Base-by-base conservation (phyloP, 2,888 invertebrate genomes). In the Eristalis tenax region DNA sequence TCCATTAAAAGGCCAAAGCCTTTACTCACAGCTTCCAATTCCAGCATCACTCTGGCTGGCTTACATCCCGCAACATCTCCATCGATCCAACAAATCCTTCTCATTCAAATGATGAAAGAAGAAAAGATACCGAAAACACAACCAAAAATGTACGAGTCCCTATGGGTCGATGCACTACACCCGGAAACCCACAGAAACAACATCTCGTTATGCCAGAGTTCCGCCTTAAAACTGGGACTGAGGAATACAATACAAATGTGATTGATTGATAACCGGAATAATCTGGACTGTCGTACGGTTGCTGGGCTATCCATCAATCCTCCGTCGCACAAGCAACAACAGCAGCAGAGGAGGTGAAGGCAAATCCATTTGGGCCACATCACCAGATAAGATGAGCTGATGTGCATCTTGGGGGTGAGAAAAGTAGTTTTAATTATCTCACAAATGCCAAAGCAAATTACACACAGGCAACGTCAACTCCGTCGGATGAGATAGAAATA, bases 241-340 rank as follows among this genome's bases (percentile, higher is more conserved):
- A n/a, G n/a, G n/a, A 76, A 8, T 68, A 59, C 61, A 68, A 76
- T 32, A 26, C 61, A 61, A 68, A 68, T 59, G 43, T 76, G 76
- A 76, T 76, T 76, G 76, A 68, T 76, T 76, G 76, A 68, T 68
- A 68, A 61, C 61, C 50, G 18, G 50, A n/a, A n/a, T 50, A 18
- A n/a, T 18, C 6, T 18, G 1, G n/a, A 50, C 50, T 18, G 50
- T 18, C n/a, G 18, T 8, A 18, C 8, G 18, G 18, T 50, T 50
- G 50, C n/a, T 50, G n/a, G 15, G 43, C 6, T 5, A 43, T n/a
- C 18, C 50, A 50, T 18, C 50, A 18, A 18, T 18, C 8, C 4
- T 1, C 18, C 50, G 18, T 18, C n/a, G 5, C 43, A 50, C n/a
- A 5, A n/a, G 18, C 43, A 50, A n/a, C 43, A 50, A n/a, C n/a